phyloP scores from a whole-genome alignment of 1,140 invertebrate genomes.

The Papilio machaon region DNA sequence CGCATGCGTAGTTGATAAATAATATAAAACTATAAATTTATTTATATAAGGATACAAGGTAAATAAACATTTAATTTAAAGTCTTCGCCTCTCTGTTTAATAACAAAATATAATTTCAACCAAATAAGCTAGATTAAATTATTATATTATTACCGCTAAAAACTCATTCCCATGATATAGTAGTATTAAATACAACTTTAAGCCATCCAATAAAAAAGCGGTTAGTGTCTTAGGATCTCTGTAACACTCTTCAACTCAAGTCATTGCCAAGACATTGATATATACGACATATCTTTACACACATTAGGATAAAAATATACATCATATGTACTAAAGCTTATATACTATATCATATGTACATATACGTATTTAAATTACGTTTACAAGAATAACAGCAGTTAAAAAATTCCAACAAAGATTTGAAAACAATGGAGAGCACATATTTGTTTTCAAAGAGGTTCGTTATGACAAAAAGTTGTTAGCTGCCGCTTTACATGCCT shows the following conservation, averaged over 20 bases:
- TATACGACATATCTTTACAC: not conserved
- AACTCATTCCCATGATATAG: no score
- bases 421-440: constrained; percentile 57
- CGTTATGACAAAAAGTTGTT: constrained; percentile 52
- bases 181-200: no score
- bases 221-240: no score
- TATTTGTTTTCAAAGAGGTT: constrained; percentile 56
- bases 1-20: not conserved
- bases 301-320: not conserved
- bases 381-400: constrained; percentile 42
- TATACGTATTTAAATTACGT: constrained; percentile 38
- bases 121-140: not conserved
- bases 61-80: not conserved
- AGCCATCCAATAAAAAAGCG: no score
- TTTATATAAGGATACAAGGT: not conserved
- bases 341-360: not conserved
- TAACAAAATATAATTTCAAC: not conserved
- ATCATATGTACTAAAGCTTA: not conserved
- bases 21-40: not conserved
- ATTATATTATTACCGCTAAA: no score
- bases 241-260: no score
- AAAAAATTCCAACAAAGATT: constrained; percentile 54
- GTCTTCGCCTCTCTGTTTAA: not conserved
- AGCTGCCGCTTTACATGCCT: constrained; percentile 63
- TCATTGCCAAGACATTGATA: not conserved